Evolutionary conservation across 1,140 invertebrate species (phyloP).

Genomic region (Diprion similis): DNA sequence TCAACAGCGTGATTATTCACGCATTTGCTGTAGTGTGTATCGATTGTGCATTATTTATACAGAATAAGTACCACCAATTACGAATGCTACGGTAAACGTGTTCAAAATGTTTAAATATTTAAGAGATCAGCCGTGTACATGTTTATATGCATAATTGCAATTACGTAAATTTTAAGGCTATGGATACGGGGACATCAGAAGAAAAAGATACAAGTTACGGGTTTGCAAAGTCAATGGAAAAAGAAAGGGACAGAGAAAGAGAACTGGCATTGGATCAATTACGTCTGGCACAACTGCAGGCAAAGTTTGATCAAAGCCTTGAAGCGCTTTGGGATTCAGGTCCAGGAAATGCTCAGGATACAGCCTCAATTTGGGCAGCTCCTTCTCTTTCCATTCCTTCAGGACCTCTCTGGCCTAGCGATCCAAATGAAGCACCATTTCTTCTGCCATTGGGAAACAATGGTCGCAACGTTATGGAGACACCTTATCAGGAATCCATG

Average conservation of each 20-base stretch:
- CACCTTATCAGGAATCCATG: conserved; percentile 44
- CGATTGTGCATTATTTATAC: too few relatives aligned
- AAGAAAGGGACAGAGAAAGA: conserved; percentile 51
- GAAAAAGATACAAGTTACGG: conserved; percentile 50
- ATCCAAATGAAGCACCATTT: conserved; percentile 44
- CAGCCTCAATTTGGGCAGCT: conserved; percentile 58
- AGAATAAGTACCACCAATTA: not conserved
- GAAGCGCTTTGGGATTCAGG: conserved; percentile 68
- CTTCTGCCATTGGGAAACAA: conserved; percentile 41
- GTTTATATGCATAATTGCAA: too few relatives aligned
- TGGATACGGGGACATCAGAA: conserved; percentile 39
- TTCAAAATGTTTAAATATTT: too few relatives aligned
- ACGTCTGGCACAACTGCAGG: conserved; percentile 69
- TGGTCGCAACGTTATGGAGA: conserved; percentile 33
- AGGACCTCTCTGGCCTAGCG: conserved; percentile 55
- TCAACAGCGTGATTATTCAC: not conserved
- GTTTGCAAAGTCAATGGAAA: conserved; percentile 56
- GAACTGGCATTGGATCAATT: conserved; percentile 60
- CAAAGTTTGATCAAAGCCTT: conserved; percentile 71
- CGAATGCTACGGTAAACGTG: too few relatives aligned
- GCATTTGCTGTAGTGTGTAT: too few relatives aligned
- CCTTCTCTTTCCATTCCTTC: conserved; percentile 57
- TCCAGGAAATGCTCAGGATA: conserved; percentile 50
- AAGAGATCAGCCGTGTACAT: too few relatives aligned
- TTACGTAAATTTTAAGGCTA: conserved; percentile 27